Conservation (phyloP, 2,113 vertebrate genomes). For the Engystomops pustulosus region DNA sequence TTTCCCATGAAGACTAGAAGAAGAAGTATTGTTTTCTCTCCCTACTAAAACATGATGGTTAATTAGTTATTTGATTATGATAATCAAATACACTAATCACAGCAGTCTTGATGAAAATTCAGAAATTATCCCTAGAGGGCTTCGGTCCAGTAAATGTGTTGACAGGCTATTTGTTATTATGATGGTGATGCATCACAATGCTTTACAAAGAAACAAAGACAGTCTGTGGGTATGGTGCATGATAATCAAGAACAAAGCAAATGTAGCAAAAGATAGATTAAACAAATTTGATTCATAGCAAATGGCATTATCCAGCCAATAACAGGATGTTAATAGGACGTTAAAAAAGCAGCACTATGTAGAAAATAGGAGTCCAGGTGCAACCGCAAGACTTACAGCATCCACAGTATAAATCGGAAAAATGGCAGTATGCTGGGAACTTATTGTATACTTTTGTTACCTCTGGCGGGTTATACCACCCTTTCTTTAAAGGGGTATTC, state of each 20-base stretch:
- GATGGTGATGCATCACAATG: constrained; percentile 64
- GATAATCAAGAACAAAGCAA: constrained; percentile 54
- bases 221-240: constrained; percentile 61
- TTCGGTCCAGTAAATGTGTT: constrained; percentile 72
- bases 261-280: constrained; percentile 29
- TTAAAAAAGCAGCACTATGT: no score
- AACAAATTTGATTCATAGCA: constrained; percentile 26
- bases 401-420: no score
- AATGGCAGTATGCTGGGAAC: no score
- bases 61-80: constrained; percentile 78
- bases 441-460: no score
- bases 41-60: constrained; percentile 71
- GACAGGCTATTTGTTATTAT: constrained; percentile 73
- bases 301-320: constrained; percentile 23
- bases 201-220: constrained; percentile 62
- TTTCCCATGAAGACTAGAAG: constrained; percentile 45
- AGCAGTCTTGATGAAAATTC: constrained; percentile 75
- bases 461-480: no score
- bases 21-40: constrained; percentile 62
- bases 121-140: constrained; percentile 72
- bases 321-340: no score
- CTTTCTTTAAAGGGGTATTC: no score
- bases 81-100: constrained; percentile 78
- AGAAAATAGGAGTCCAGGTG: no score
- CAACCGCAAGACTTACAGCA: no score